Base-by-base conservation (phyloP, 2,113 vertebrate genomes). In the Tychaedon coryphoeus region DNA sequence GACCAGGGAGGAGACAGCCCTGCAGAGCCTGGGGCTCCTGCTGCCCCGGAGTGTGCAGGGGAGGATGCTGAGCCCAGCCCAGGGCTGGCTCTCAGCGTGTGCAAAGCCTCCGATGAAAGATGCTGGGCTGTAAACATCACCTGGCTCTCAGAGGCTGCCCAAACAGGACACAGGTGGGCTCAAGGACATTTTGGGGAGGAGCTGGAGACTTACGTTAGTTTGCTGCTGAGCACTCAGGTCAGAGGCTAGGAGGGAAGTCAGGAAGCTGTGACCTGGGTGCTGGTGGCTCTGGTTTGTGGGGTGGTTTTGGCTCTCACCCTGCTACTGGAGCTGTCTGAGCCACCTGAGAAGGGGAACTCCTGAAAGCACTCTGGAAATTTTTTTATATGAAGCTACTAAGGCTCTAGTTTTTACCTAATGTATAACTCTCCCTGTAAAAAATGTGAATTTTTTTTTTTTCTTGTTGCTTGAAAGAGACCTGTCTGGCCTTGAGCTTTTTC, bases 31-130 rank as follows among this genome's bases (percentile, higher is more conserved):
- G 74, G 15, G 64, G 61, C 71, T 93, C 29, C 23, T 77, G 23
- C 71, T 13, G 33, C 58, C 60, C 1, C 9, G 2, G 61, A 56
- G 80, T 40, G 36, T 2, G 58, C 1, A 8, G 8, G 34, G 24
- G 17, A 40, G 25, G 48, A 10, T 24, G 76, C 71, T 25, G 57
- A 3, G 47, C 51, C 51, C 51, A 12, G 51, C 51, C 51, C n/a
- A 17, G 78, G 20, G 45, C 11, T 34, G 82, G 16, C 26, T 66
- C 51, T 2, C 53, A 36, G 51, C 29, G 15, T 0, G 0, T 34
- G 53, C n/a, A 12, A 4, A 61, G 40, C 53, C 40, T 10, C 0
- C 2, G 1, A 6, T 0, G 10, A 38, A 33, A 58, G 47, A 12
- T 47, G 28, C 50, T 36, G 71, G 53, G 3, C 48, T 61, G n/a